A percentile compares a stretch with the other conserved stretches of the same genome.
phyloP scores from a whole-genome alignment of 1,140 invertebrate genomes.

The Subanguina moxae region DNA sequence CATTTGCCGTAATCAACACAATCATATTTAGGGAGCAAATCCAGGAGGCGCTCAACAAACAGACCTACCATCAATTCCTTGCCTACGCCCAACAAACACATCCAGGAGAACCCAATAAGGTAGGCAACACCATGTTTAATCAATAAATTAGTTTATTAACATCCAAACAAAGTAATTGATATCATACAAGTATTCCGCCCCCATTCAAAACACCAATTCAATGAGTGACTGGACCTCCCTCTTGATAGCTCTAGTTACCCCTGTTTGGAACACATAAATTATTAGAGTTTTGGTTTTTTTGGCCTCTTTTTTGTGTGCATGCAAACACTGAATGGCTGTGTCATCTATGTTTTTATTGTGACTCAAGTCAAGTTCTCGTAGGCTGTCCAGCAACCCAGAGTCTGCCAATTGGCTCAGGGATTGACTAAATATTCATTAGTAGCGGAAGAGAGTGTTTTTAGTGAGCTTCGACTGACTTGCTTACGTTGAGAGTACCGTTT shows the following conservation, averaged over 20 bases:
- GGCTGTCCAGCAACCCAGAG: neutral
- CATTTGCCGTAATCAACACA: no score
- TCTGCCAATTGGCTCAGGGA: neutral
- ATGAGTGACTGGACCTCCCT: neutral
- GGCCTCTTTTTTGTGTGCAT: constrained; percentile 4
- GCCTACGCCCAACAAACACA: constrained; percentile 91
- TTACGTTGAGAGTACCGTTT: neutral
- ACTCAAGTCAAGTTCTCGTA: constrained; percentile 20
- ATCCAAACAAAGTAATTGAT: neutral
- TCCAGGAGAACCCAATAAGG: constrained; percentile 81
- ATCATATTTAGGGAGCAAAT: constrained; percentile 66
- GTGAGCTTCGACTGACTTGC: constrained; percentile 1
- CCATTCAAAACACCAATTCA: constrained; percentile 9
- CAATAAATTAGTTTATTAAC: constrained; percentile 14
- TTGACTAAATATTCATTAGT: no score
- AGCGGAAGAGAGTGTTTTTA: no score
- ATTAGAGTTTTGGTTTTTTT: constrained; percentile 12
- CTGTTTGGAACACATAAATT: constrained; percentile 34
- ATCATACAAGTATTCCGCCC: neutral
- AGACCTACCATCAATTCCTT: constrained; percentile 88
- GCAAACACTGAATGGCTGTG: constrained; percentile 16
- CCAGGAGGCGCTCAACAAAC: constrained; percentile 89
- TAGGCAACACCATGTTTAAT: constrained; percentile 48
- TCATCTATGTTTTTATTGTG: constrained; percentile 31
- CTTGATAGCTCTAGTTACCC: constrained; percentile 17